Evolutionary conservation across 2,113 vertebrate species (phyloP).

Genomic region (Pyrgilauda ruficollis): DNA sequence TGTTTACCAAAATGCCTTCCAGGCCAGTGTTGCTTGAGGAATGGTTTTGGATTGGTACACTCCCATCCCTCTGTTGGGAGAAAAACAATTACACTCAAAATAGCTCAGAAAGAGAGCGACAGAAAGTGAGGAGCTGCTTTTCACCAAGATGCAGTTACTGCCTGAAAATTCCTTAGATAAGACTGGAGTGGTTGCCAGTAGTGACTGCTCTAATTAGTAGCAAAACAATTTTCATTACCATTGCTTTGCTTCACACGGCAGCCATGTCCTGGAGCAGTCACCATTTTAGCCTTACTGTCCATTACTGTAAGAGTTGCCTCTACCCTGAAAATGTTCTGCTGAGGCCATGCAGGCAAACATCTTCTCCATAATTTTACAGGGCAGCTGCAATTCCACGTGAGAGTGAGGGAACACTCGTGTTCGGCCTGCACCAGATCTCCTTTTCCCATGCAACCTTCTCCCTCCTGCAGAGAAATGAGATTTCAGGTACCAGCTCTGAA

Average conservation of each 20-base stretch:
- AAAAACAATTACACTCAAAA: neutral
- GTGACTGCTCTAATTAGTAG: constrained; percentile 38
- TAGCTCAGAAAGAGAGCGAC: neutral
- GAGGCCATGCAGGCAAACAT: neutral
- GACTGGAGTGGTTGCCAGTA: constrained; percentile 24
- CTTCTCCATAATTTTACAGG: neutral
- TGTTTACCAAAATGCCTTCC: neutral
- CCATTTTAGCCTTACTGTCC: neutral
- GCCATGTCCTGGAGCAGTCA: neutral
- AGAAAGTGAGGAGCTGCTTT: neutral
- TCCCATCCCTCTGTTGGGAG: neutral
- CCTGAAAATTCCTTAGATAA: constrained; percentile 19
- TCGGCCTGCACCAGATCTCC: neutral
- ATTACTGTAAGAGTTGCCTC: neutral
- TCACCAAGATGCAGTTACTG: neutral
- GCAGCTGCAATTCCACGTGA: neutral
- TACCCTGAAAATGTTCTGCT: neutral
- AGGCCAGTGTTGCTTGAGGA: neutral
- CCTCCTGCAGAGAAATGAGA: neutral
- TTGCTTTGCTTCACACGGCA: neutral
- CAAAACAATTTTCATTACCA: constrained; percentile 18
- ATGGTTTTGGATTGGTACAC: neutral
- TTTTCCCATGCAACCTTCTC: neutral
- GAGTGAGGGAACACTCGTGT: accelerated
- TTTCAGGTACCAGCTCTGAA: neutral